These are phyloP conservation scores for Neelides folsomi DNA, from an alignment of 2,888 invertebrate species.

Conservation along the genomic window DNA sequence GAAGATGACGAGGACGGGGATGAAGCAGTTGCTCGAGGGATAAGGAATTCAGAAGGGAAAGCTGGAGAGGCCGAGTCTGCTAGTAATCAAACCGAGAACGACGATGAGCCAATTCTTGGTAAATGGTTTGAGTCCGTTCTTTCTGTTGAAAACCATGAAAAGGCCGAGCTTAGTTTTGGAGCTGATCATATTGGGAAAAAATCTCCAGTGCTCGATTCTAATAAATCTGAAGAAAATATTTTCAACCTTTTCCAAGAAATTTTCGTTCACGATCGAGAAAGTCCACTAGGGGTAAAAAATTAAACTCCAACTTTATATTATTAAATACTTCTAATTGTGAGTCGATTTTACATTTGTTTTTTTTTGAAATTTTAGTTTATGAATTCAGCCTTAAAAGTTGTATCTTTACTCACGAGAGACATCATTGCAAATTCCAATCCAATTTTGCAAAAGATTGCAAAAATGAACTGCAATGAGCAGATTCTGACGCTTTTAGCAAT, in stretches of 20 bases:
- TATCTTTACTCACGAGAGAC: conserved; percentile 70
- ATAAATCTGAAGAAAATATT: too few relatives aligned
- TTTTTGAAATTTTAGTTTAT: conserved; percentile 53
- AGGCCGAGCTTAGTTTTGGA: conserved; percentile 2
- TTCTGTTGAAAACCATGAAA: conserved; percentile 39
- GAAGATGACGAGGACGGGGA: conserved; percentile 17
- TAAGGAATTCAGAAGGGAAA: too few relatives aligned
- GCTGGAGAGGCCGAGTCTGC: conserved; percentile 33
- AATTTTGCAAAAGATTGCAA: conserved; percentile 50
- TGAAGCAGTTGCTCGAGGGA: conserved; percentile 8
- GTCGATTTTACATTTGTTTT: too few relatives aligned
- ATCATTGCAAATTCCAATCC: conserved; percentile 57
- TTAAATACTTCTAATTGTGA: too few relatives aligned
- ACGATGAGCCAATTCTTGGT: conserved; percentile 65
- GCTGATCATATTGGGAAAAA: too few relatives aligned
- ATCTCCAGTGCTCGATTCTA: too few relatives aligned
- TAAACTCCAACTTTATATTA: background rate
- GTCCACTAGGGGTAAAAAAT: conserved; percentile 53
- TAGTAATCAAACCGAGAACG: conserved; percentile 27
- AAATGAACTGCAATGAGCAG: conserved; percentile 64
- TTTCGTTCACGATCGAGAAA: conserved; percentile 60
- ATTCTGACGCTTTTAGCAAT: conserved; percentile 76
- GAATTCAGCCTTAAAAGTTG: conserved; percentile 69
- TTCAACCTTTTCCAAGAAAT: conserved; percentile 6
- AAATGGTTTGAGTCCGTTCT: conserved; percentile 90